Conservation (phyloP, 2,797 vertebrate genomes). For the Onychomys torridus region DNA sequence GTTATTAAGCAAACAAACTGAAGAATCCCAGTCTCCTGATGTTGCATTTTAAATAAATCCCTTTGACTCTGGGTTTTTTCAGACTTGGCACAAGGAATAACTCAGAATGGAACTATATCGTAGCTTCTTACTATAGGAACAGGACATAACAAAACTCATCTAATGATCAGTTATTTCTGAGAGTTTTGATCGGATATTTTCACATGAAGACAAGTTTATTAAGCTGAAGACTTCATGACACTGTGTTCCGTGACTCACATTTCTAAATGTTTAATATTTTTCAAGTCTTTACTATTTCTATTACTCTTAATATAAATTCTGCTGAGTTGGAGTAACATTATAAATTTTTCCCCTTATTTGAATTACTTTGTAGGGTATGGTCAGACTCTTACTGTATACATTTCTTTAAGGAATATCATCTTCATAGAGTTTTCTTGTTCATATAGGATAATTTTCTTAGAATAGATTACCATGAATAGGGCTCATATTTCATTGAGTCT, state of each 20-base stretch:
- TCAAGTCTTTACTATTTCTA: not conserved
- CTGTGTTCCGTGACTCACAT: slow-evolving; percentile 44
- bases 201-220: slow-evolving; percentile 39
- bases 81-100: slow-evolving; percentile 37
- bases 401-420: slow-evolving; percentile 38
- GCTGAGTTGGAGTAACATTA: slow-evolving; percentile 24
- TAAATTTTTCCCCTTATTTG: slow-evolving; percentile 41
- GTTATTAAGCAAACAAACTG: slow-evolving; percentile 1
- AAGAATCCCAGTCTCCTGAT: not conserved
- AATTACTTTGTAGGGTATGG: slow-evolving; percentile 43
- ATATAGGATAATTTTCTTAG: slow-evolving; percentile 46
- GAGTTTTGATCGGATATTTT: slow-evolving; percentile 56
- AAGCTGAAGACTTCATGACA: slow-evolving; percentile 46
- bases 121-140: slow-evolving; percentile 23
- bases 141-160: not conserved
- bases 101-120: not conserved
- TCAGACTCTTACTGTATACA: slow-evolving; percentile 53
- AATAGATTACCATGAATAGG: not conserved
- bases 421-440: slow-evolving; percentile 43
- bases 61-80: not conserved
- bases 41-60: slow-evolving; percentile 31
- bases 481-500: slow-evolving; percentile 50
- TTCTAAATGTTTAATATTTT: slow-evolving; percentile 45
- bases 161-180: slow-evolving; percentile 44
- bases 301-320: slow-evolving; percentile 18